Evolutionary conservation across 2,888 invertebrate species (phyloP).

Genomic region (Agonopterix arenella): DNA sequence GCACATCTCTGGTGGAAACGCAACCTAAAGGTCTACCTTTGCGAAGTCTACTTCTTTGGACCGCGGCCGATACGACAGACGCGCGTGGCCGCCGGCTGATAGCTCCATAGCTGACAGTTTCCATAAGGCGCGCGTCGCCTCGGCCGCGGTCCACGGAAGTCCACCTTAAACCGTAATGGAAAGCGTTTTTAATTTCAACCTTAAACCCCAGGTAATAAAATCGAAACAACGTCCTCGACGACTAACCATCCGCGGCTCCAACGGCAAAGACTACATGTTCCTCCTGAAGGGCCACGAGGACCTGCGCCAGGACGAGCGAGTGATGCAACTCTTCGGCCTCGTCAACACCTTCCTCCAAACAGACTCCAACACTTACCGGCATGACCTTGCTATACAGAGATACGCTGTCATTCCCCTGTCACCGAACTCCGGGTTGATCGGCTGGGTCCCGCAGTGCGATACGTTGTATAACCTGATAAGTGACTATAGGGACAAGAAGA

Average conservation of each 20-base stretch:
- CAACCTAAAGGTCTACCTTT: no score
- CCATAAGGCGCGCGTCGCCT: no score
- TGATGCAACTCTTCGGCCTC: conserved; percentile 98
- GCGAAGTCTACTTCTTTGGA: no score
- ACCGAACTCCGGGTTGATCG: conserved; percentile 98
- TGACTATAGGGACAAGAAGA: conserved; percentile 97
- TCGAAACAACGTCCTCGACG: conserved; percentile 99
- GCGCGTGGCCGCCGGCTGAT: no score
- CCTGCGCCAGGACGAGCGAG: conserved; percentile 97
- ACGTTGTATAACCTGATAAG: conserved; percentile 97
- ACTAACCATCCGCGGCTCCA: conserved; percentile 93
- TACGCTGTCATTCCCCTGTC: conserved; percentile 99
- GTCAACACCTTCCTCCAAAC: conserved; percentile 96
- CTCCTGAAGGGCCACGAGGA: conserved; percentile 99
- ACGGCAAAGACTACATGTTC: conserved; percentile 99
- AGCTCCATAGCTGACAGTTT: no score
- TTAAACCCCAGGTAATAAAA: conserved; percentile 85
- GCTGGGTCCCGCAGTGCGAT: conserved; percentile 99
- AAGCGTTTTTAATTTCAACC: no score
- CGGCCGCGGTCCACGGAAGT: no score
- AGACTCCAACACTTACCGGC: conserved; percentile 95
- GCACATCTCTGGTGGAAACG: no score
- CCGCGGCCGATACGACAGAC: no score
- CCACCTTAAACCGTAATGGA: no score
- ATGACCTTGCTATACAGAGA: conserved; percentile 88